These are phyloP conservation scores for Myotis planiceps DNA, from an alignment of 2,797 vertebrate species.

Conservation along the genomic window DNA sequence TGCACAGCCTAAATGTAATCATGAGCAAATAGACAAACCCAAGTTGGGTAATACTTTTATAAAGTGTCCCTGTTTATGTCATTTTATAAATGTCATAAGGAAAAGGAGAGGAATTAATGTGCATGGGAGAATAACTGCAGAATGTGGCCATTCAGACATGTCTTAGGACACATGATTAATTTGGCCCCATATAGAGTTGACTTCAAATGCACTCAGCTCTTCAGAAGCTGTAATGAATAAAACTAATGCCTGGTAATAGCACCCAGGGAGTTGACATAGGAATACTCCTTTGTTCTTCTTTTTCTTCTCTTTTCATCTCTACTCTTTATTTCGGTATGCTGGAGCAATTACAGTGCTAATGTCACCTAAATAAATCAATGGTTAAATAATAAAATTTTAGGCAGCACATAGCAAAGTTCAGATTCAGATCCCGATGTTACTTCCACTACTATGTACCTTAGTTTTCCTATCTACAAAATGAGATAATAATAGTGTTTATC, in stretches of 20 bases:
- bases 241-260: background rate
- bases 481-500: background rate
- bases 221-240: background rate
- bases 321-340: background rate
- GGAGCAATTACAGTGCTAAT: background rate
- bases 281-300: background rate
- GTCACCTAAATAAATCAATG: background rate
- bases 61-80: background rate
- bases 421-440: background rate
- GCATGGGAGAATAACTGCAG: background rate
- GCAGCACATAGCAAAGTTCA: background rate
- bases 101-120: background rate
- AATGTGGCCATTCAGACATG: background rate
- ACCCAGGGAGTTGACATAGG: background rate
- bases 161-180: background rate
- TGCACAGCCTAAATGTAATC: background rate
- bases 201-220: background rate
- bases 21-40: background rate
- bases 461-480: background rate
- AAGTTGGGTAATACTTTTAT: background rate
- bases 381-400: background rate
- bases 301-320: background rate
- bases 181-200: background rate
- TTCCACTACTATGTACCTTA: background rate
- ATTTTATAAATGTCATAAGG: background rate